Percentiles rank a stretch among this genome's conserved stretches.
phyloP scores from a whole-genome alignment of 2,797 vertebrate genomes.

The Lepilemur septentrionalis region DNA sequence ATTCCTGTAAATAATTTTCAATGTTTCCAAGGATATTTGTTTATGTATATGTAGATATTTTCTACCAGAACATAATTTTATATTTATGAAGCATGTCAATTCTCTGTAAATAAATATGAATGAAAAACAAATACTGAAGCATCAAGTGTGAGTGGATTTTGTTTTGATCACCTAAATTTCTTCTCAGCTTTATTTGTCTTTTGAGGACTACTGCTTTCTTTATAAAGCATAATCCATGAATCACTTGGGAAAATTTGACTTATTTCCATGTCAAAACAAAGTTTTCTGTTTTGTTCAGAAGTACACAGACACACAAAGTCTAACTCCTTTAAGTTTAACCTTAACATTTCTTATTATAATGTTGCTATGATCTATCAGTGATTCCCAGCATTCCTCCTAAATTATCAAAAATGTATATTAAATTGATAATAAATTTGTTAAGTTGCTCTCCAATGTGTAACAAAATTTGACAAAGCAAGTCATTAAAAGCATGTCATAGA shows the following conservation, averaged over 20 bases:
- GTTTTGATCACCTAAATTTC: slow-evolving; percentile 76
- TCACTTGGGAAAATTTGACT: slow-evolving; percentile 75
- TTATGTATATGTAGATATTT: slow-evolving; percentile 51
- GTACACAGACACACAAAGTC: slow-evolving; percentile 58
- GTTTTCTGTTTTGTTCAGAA: slow-evolving; percentile 74
- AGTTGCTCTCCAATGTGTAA: slow-evolving; percentile 65
- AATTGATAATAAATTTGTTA: slow-evolving; percentile 75
- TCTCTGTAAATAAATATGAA: slow-evolving; percentile 83
- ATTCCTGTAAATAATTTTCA: slow-evolving; percentile 78
- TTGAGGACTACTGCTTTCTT: slow-evolving; percentile 15
- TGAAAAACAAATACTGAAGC: slow-evolving; percentile 81
- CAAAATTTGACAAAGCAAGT: slow-evolving; percentile 64
- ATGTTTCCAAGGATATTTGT: slow-evolving; percentile 78
- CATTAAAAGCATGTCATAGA: background rate
- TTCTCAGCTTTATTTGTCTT: slow-evolving; percentile 66
- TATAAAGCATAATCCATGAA: slow-evolving; percentile 6
- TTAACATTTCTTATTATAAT: slow-evolving; percentile 72
- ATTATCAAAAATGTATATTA: slow-evolving; percentile 69
- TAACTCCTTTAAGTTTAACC: slow-evolving; percentile 74
- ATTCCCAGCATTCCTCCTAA: slow-evolving; percentile 60
- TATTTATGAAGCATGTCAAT: slow-evolving; percentile 84
- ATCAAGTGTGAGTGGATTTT: slow-evolving; percentile 70
- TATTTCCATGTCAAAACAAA: slow-evolving; percentile 58
- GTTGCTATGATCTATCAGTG: slow-evolving; percentile 72
- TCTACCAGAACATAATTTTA: slow-evolving; percentile 80